These are phyloP conservation scores for Hoplostethus atlanticus DNA, from an alignment of 2,797 vertebrate genomes.

Conservation along the genomic window DNA sequence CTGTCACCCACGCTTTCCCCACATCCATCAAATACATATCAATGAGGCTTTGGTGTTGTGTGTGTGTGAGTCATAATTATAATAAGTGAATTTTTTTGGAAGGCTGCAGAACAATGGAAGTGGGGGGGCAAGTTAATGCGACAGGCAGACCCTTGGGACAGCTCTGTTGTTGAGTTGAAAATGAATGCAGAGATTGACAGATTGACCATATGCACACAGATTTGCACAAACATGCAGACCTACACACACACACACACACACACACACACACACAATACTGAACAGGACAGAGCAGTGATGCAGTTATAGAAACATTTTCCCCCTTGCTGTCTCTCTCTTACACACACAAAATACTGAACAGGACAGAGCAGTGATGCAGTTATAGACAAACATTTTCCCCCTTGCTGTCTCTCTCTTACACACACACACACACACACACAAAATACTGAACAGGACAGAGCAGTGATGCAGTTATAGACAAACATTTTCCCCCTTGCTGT, in stretches of 20 bases:
- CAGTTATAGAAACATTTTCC: neutral
- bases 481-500: neutral
- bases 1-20: constrained; percentile 66
- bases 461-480: neutral
- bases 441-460: too few relatives aligned
- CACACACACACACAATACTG: neutral
- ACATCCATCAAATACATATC: constrained; percentile 76
- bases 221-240: neutral
- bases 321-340: neutral
- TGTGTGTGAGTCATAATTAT: constrained; percentile 74
- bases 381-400: neutral
- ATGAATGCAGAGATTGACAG: constrained; percentile 76
- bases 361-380: neutral
- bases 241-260: neutral
- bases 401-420: constrained; percentile 2
- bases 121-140: constrained; percentile 60
- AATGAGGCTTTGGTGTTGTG: constrained; percentile 66
- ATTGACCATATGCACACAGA: constrained; percentile 71
- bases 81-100: constrained; percentile 67
- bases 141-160: constrained; percentile 71
- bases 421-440: neutral
- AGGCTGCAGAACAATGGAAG: constrained; percentile 72
- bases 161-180: constrained; percentile 62
- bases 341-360: too few relatives aligned
- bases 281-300: neutral